Conservation (phyloP, 2,113 vertebrate genomes). For the Psammodynastes pulverulentus region DNA sequence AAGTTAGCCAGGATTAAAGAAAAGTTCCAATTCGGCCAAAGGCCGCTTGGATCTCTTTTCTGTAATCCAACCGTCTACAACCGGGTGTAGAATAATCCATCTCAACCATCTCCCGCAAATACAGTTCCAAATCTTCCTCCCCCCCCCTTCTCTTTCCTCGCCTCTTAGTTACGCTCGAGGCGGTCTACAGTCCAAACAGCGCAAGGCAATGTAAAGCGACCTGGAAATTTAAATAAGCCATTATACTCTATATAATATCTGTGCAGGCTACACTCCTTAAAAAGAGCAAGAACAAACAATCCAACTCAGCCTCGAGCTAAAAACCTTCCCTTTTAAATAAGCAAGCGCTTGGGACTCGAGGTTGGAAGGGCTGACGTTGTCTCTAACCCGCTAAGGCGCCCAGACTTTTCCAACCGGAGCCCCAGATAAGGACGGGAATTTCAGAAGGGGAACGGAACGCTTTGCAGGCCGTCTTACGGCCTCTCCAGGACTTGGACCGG, state of each 20-base stretch:
- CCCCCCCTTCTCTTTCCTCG: background rate
- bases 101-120: background rate
- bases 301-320: background rate
- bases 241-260: background rate
- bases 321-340: background rate
- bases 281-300: background rate
- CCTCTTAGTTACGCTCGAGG: background rate
- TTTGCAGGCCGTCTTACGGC: background rate
- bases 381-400: background rate
- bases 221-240: background rate
- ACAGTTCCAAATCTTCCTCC: background rate
- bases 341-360: background rate
- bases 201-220: background rate
- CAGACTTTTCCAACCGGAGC: background rate
- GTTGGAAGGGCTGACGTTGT: background rate
- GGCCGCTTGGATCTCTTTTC: background rate
- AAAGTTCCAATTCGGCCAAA: background rate
- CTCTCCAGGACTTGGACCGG: background rate
- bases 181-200: background rate
- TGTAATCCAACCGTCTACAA: background rate
- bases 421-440: background rate
- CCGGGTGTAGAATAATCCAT: background rate
- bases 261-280: background rate
- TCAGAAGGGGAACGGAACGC: background rate
- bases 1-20: background rate